These are phyloP conservation scores for Aphaenogaster floridana DNA, from an alignment of 1,140 invertebrate genomes.

Conservation along the genomic window DNA sequence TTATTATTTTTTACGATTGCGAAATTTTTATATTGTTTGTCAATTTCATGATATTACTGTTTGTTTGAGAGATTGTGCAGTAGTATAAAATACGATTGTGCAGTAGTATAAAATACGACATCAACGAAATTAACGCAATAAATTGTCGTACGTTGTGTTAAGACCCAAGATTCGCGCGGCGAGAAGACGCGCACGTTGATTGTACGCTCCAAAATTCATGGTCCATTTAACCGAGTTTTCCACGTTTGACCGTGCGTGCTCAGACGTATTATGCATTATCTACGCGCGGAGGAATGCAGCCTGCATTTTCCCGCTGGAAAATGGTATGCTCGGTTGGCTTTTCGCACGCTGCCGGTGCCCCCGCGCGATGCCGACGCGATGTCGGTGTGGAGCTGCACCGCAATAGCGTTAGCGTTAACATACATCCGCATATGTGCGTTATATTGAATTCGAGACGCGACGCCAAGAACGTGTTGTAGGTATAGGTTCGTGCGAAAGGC, in stretches of 20 bases:
- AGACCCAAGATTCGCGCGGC: neutral
- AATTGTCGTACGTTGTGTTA: conserved; percentile 5
- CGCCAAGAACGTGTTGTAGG: conserved; percentile 18
- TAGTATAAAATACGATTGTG: neutral
- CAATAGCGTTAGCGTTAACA: conserved; percentile 24
- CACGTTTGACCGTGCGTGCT: conserved; percentile 19
- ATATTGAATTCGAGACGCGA: neutral
- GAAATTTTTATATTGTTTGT: neutral
- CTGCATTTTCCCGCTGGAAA: conserved; percentile 44
- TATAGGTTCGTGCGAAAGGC: conserved; percentile 32
- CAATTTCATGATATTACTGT: neutral
- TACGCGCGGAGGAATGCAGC: conserved; percentile 37
- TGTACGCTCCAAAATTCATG: conserved; percentile 40
- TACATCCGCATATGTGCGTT: conserved; percentile 28
- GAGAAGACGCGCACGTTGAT: neutral
- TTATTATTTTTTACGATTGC: neutral
- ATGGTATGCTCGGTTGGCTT: conserved; percentile 33
- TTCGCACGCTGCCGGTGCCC: conserved; percentile 3
- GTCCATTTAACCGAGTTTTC: conserved; percentile 22
- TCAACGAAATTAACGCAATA: conserved; percentile 3
- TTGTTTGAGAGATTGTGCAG: neutral
- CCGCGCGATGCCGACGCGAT: neutral
- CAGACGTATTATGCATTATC: conserved; percentile 52
- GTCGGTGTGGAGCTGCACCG: neutral
- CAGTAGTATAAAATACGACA: neutral